Conservation (phyloP, 1,140 invertebrate genomes). For the Drosophila seguyi region DNA sequence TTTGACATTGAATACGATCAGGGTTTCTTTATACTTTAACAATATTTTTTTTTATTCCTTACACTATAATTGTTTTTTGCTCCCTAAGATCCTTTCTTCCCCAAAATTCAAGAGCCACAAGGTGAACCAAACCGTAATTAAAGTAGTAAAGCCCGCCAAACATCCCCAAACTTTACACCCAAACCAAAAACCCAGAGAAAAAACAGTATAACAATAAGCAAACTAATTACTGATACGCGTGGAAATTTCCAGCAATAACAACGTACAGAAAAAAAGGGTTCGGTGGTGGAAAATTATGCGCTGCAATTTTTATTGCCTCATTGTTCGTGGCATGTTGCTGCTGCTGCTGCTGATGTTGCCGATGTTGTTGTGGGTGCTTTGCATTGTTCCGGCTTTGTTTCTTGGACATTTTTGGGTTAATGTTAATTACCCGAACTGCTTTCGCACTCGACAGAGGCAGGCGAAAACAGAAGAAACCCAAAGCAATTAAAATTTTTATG, state of each 20-base stretch:
- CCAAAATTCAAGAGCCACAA: neutral
- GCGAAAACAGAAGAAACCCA: constrained; percentile 56
- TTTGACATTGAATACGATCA: neutral
- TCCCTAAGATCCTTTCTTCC: constrained; percentile 1
- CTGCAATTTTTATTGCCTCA: constrained; percentile 84
- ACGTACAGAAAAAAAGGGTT: constrained; percentile 60
- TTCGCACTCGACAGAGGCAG: constrained; percentile 59
- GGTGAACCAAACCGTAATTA: constrained; percentile 3
- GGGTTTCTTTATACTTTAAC: neutral
- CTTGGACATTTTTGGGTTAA: constrained; percentile 80
- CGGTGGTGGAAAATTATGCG: constrained; percentile 70
- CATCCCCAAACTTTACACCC: constrained; percentile 10
- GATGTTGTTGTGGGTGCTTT: constrained; percentile 58
- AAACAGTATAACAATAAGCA: constrained; percentile 63
- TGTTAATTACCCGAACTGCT: constrained; percentile 84
- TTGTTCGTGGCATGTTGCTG: constrained; percentile 69
- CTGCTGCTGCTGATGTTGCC: constrained; percentile 38
- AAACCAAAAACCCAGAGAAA: constrained; percentile 1
- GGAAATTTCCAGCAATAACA: constrained; percentile 64
- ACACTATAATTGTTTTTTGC: neutral
- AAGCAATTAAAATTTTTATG: constrained; percentile 84
- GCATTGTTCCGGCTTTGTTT: constrained; percentile 69
- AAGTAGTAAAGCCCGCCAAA: constrained; percentile 11
- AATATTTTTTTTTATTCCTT: too few species aligned
- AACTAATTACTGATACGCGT: constrained; percentile 83